Evolutionary conservation across 1,140 invertebrate species (phyloP).

Genomic region (Macrocentrus cingulum): DNA sequence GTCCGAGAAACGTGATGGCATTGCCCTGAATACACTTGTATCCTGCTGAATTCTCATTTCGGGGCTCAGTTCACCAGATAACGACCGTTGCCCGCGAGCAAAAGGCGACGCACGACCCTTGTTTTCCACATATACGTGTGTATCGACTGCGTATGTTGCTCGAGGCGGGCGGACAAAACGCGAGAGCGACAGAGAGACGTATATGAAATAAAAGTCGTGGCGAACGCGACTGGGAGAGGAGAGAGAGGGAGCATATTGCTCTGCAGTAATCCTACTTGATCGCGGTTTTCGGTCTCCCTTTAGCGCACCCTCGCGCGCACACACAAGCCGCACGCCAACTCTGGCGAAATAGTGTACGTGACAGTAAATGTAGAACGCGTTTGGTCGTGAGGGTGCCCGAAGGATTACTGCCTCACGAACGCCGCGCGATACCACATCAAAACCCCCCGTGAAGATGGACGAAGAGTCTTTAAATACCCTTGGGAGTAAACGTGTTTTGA

Average conservation of each 20-base stretch:
- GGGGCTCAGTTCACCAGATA: slow-evolving; percentile 35
- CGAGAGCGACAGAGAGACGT: slow-evolving; percentile 25
- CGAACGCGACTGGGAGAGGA: slow-evolving; percentile 18
- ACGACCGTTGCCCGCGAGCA: slow-evolving; percentile 41
- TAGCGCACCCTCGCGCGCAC: slow-evolving; percentile 22
- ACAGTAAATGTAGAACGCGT: background rate
- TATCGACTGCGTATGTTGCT: slow-evolving; percentile 12
- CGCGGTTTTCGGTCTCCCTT: slow-evolving; percentile 52
- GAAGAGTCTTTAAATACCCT: slow-evolving; percentile 57
- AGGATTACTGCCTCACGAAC: slow-evolving; percentile 48
- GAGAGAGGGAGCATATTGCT: slow-evolving; percentile 53
- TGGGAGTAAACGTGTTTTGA: slow-evolving; percentile 52
- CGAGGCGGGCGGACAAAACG: slow-evolving; percentile 12
- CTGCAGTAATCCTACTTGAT: slow-evolving; percentile 56
- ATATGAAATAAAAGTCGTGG: slow-evolving; percentile 22
- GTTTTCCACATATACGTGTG: slow-evolving; percentile 20
- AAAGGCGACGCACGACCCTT: slow-evolving; percentile 23
- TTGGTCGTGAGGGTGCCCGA: slow-evolving; percentile 38
- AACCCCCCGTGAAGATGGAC: slow-evolving; percentile 42
- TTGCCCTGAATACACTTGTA: slow-evolving; percentile 17
- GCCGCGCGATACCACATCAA: slow-evolving; percentile 3
- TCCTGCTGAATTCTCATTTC: slow-evolving; percentile 25
- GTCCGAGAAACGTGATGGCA: too few relatives aligned
- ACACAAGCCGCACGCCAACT: background rate
- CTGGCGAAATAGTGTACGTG: background rate